Evolutionary conservation across 2,797 vertebrate genomes (phyloP).

Genomic region (Lutjanus campechanus): DNA sequence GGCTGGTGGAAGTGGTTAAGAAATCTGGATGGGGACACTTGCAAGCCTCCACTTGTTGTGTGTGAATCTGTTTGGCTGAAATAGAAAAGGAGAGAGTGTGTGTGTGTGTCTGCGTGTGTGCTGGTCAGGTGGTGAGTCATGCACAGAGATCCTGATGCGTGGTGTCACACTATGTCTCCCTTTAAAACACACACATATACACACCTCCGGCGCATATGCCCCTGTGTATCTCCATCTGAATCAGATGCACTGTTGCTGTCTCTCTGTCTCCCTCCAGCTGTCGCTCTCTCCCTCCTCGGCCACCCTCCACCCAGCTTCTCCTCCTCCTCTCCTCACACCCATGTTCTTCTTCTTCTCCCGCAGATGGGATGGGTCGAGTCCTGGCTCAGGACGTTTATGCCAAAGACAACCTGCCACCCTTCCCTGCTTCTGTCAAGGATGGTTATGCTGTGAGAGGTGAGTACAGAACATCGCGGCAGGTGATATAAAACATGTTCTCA

Average conservation of each 20-base stretch:
- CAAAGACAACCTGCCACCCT: slow-evolving; percentile 99
- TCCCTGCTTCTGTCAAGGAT: slow-evolving; percentile 99
- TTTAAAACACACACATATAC: slow-evolving; percentile 16
- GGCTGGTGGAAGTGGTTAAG: slow-evolving; percentile 30
- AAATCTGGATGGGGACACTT: slow-evolving; percentile 30
- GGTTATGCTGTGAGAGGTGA: slow-evolving; percentile 99
- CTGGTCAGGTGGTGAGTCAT: slow-evolving; percentile 65
- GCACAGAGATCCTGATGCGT: slow-evolving; percentile 57
- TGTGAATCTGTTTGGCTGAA: slow-evolving; percentile 36
- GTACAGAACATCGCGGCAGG: neutral
- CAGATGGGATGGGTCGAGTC: slow-evolving; percentile 99
- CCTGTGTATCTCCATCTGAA: slow-evolving; percentile 50
- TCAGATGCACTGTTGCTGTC: slow-evolving; percentile 22
- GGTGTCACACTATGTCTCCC: slow-evolving; percentile 49
- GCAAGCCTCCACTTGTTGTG: slow-evolving; percentile 21
- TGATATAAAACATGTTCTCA: slow-evolving; percentile 23
- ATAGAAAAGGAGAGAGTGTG: neutral
- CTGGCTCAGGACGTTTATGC: slow-evolving; percentile 99
- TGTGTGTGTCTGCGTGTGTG: slow-evolving; percentile 28
- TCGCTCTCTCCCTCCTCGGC: slow-evolving; percentile 16
- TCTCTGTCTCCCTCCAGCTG: slow-evolving; percentile 34
- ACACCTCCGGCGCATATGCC: slow-evolving; percentile 48
- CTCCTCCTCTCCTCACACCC: slow-evolving; percentile 19
- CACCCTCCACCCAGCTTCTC: slow-evolving; percentile 5
- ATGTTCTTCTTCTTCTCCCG: slow-evolving; percentile 48